Evolutionary conservation across 2,113 vertebrate species (phyloP), one percentile per base, ranked within the genome.

Genomic region (Dipodomys spectabilis): DNA sequence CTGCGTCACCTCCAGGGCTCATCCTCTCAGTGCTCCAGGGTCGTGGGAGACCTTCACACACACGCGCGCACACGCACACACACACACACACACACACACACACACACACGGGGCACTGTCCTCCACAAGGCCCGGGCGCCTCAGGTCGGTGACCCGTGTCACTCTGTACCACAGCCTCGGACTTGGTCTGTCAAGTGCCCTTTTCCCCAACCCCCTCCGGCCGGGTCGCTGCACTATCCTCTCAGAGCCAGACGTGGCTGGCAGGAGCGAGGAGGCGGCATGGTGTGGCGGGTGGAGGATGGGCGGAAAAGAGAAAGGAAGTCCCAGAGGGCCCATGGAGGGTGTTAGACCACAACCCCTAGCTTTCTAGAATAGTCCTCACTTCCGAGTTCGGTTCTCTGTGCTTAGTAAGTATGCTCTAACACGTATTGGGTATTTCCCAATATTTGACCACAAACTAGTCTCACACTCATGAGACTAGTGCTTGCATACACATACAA

Each of bases 161-260:
- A 7, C 53, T 71, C 45, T 2, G 7, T 20, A 22, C 57, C 12
- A 53, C 44, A 15, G 81, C 81, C 78, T 68, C 3, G 1, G 83
- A n/a, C 25, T 20, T 65, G 60, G 25, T 35, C 60, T 32, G 32
- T 45, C 0, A 22, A 71, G 64, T 35, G 30, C 35, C 65, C 39
- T 15, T 30, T 75, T 57, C 49, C 74, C 15, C 8, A 39, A 13
- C 13, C 53, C 49, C 8, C 30, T 60, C 20, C 28, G 35, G 69
- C 44, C 0, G 0, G 35, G 68, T 6, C 25, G 1, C 1, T 0
- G 0, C 82, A 45, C 72, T 22, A 18, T 62, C 49, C 35, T 72
- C 7, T n/a, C 44, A 60, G 44, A 71, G 77, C 22, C 75, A 39
- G 18, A 30, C 27, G 3, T 3, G 57, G 72, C 35, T 64, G 18